A percentile compares a stretch with the other conserved stretches of the same genome.
These are phyloP conservation scores for Nephrotoma flavescens DNA, from an alignment of 2,888 invertebrate genomes.

Conservation along the genomic window DNA sequence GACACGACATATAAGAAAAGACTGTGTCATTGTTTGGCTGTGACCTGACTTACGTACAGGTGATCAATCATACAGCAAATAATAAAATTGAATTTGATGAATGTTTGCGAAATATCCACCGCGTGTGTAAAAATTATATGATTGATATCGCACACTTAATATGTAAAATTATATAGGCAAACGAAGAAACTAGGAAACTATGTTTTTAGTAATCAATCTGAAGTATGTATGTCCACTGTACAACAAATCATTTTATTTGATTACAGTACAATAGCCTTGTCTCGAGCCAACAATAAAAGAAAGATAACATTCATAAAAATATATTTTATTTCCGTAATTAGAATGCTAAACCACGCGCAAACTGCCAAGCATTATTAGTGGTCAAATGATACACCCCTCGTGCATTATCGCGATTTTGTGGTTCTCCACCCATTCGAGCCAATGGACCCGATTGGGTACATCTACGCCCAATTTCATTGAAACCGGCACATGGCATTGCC, in stretches of 20 bases:
- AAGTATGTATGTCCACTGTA: too few species aligned
- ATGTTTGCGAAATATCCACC: too few species aligned
- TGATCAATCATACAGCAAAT: background rate
- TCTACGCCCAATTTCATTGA: constrained; percentile 6
- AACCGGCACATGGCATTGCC: constrained; percentile 5
- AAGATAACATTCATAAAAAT: too few species aligned
- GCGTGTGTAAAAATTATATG: too few species aligned
- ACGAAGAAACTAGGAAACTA: too few species aligned
- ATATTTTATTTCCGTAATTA: too few species aligned
- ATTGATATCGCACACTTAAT: too few species aligned
- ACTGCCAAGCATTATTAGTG: constrained; percentile 21
- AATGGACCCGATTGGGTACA: constrained; percentile 21
- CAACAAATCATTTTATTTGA: too few species aligned
- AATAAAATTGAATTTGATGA: background rate
- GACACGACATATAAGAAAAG: background rate
- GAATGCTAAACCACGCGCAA: constrained; percentile 9
- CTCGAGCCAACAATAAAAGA: too few species aligned
- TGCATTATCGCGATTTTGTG: constrained; percentile 17
- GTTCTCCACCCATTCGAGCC: constrained; percentile 27
- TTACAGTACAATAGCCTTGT: too few species aligned
- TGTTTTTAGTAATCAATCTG: too few species aligned
- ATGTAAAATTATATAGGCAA: too few species aligned
- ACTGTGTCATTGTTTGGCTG: background rate
- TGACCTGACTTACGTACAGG: background rate
- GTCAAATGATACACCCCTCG: constrained; percentile 25